Conservation (phyloP, 2,113 vertebrate genomes). For the Hydrochoerus hydrochaeris region DNA sequence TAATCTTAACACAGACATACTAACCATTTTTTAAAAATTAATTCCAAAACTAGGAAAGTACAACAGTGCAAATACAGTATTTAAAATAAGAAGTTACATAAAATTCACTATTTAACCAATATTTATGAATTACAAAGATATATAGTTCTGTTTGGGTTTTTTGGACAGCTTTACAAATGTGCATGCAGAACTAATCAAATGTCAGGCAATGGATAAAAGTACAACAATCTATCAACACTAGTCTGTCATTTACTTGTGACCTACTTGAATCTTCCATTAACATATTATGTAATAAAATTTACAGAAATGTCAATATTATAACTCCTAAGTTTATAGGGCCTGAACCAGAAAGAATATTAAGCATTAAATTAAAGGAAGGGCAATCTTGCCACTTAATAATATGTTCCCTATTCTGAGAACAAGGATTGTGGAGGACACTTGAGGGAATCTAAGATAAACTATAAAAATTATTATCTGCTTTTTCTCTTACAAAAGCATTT, state of each 20-base stretch:
- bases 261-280: slow-evolving; percentile 45
- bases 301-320: slow-evolving; percentile 2
- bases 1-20: slow-evolving; percentile 74
- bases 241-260: slow-evolving; percentile 45
- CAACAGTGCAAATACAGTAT: slow-evolving; percentile 27
- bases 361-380: neutral
- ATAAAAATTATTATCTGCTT: neutral
- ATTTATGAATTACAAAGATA: slow-evolving; percentile 78
- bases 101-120: slow-evolving; percentile 51
- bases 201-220: slow-evolving; percentile 70
- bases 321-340: neutral
- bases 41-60: slow-evolving; percentile 1
- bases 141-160: slow-evolving; percentile 66
- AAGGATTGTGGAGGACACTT: neutral
- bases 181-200: slow-evolving; percentile 79
- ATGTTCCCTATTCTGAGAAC: neutral
- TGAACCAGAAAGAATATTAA: neutral
- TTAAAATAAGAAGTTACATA: slow-evolving; percentile 36
- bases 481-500: slow-evolving; percentile 30
- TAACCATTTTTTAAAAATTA: slow-evolving; percentile 62
- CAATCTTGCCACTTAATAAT: neutral
- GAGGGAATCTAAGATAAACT: neutral
- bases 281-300: neutral
- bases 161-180: slow-evolving; percentile 63
- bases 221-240: slow-evolving; percentile 54